Evolutionary conservation across 2,113 vertebrate species (phyloP).

Genomic region (Silurus asotus): DNA sequence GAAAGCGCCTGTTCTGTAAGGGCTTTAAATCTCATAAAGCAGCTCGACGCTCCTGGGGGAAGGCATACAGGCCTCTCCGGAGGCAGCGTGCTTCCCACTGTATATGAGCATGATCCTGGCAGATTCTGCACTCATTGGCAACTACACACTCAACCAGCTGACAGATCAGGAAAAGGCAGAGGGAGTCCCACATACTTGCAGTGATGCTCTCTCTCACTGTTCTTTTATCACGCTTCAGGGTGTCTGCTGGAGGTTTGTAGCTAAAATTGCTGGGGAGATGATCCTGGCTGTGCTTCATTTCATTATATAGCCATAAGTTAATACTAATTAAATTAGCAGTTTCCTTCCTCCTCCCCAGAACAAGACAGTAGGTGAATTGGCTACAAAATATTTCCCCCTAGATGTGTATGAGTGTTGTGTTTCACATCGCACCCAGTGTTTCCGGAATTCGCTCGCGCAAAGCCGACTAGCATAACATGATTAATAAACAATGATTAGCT

Average conservation of each 20-base stretch:
- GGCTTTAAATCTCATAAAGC: slow-evolving; percentile 40
- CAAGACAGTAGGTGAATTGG: neutral
- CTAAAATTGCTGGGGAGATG: slow-evolving; percentile 13
- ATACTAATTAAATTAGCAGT: too few species aligned
- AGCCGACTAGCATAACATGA: neutral
- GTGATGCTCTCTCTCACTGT: neutral
- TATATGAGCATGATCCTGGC: slow-evolving; percentile 14
- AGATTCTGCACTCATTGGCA: slow-evolving; percentile 28
- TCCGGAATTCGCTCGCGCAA: neutral
- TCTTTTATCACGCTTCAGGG: neutral
- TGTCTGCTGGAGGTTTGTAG: slow-evolving; percentile 28
- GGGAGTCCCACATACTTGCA: slow-evolving; percentile 2
- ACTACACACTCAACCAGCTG: slow-evolving; percentile 13
- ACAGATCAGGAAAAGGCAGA: slow-evolving; percentile 10
- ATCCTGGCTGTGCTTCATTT: neutral
- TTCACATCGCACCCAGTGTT: neutral
- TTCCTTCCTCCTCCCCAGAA: neutral
- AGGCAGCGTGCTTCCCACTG: slow-evolving; percentile 5
- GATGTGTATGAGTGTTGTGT: neutral
- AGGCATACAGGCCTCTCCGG: neutral
- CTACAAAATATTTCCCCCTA: neutral
- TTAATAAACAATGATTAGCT: neutral
- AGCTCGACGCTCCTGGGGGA: slow-evolving; percentile 5
- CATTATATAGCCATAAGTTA: neutral
- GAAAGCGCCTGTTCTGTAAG: slow-evolving; percentile 4